These are phyloP conservation scores for Anaspis maculata DNA, from an alignment of 2,888 invertebrate genomes.

Conservation along the genomic window DNA sequence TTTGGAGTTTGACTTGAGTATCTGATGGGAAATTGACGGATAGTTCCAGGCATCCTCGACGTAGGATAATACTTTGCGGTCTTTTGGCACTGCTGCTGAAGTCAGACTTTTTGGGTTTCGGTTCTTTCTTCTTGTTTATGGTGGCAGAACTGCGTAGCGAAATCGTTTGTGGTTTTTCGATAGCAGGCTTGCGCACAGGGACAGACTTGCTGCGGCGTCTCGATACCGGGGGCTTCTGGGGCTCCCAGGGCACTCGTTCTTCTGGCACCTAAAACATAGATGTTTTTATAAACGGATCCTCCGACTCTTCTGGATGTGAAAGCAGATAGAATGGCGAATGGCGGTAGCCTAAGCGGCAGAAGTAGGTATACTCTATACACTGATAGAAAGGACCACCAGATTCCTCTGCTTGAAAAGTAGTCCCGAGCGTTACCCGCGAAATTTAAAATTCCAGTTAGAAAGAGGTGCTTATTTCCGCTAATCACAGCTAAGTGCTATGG, in stretches of 20 bases:
- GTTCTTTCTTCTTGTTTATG: no score
- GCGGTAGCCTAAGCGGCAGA: not conserved
- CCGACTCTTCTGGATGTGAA: not conserved
- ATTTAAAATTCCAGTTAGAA: no score
- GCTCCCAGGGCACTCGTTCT: constrained; percentile 40
- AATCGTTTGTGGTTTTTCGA: not conserved
- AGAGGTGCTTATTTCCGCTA: no score
- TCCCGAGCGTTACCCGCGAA: no score
- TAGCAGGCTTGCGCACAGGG: constrained; percentile 14
- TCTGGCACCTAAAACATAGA: constrained; percentile 34
- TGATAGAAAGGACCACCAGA: no score
- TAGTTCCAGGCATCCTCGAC: constrained; percentile 35
- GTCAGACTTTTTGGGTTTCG: not conserved
- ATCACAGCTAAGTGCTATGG: no score
- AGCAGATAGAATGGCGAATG: not conserved
- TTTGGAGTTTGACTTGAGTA: constrained; percentile 32
- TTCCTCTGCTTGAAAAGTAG: no score
- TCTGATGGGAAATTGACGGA: constrained; percentile 39
- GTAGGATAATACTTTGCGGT: constrained; percentile 33
- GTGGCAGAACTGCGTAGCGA: no score
- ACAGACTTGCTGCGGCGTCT: constrained; percentile 30
- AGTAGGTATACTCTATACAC: no score
- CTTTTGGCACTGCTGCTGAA: constrained; percentile 10
- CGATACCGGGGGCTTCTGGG: constrained; percentile 28
- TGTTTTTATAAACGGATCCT: not conserved